Evolutionary conservation across 2,113 vertebrate species (phyloP).

Genomic region (Circaetus cinerascens): DNA sequence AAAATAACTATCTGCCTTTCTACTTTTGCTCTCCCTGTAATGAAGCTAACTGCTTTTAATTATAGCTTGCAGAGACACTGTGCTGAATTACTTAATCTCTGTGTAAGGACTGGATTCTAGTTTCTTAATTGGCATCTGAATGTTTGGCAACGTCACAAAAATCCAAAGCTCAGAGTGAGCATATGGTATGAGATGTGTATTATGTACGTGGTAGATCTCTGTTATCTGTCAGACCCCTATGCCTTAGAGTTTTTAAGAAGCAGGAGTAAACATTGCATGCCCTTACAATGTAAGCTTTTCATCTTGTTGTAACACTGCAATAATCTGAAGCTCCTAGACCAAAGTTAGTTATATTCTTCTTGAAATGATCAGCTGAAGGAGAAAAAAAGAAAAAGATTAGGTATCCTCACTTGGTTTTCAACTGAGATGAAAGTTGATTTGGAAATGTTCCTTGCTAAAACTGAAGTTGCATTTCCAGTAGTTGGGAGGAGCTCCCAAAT

Average conservation of each 20-base stretch:
- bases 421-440: conserved; percentile 4
- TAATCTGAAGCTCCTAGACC: not conserved
- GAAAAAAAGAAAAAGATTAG: rapidly evolving
- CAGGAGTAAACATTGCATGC: not conserved
- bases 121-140: conserved; percentile 66
- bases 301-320: not conserved
- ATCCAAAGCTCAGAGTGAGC: not conserved
- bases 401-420: conserved; percentile 7
- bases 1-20: conserved; percentile 48
- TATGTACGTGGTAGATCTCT: not conserved
- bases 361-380: not conserved
- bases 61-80: conserved; percentile 55
- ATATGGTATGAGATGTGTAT: not conserved
- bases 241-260: not conserved
- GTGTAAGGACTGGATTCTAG: conserved; percentile 60
- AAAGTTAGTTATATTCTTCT: not conserved
- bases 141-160: conserved; percentile 42
- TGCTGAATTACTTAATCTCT: conserved; percentile 72
- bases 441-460: conserved; percentile 6
- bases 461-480: conserved; percentile 52
- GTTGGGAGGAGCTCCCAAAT: conserved; percentile 57
- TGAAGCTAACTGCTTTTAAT: conserved; percentile 68
- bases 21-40: conserved; percentile 53
- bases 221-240: not conserved
- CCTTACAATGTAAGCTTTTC: not conserved